A percentile compares a stretch with the other conserved stretches of the same genome.
Conservation (phyloP, 2,113 vertebrate species). For the Urocynchramus pylzowi region DNA sequence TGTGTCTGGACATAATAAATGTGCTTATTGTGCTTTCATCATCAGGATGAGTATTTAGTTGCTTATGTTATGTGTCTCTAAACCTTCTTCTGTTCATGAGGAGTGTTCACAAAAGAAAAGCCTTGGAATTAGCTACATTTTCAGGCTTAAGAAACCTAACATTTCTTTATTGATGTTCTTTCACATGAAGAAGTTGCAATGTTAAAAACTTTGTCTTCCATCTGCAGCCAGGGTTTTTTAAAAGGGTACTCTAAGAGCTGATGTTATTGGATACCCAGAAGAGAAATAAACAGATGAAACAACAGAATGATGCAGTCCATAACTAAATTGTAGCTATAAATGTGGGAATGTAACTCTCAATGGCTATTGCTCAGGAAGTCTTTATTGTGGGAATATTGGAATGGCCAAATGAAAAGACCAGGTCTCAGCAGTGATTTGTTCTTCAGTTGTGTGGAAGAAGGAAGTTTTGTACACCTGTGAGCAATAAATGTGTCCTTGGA, state of each 20-base stretch:
- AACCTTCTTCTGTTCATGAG: background rate
- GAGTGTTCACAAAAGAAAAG: background rate
- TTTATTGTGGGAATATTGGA: background rate
- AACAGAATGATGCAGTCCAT: background rate
- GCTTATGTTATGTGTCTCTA: rapidly evolving
- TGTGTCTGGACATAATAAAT: background rate
- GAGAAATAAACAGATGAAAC: background rate
- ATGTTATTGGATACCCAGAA: background rate
- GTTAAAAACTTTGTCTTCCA: background rate
- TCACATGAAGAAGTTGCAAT: background rate
- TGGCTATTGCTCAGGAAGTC: background rate
- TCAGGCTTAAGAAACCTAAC: background rate
- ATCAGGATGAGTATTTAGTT: background rate
- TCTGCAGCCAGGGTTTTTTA: background rate
- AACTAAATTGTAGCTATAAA: slow-evolving; percentile 25
- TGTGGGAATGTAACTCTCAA: background rate
- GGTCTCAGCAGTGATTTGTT: background rate
- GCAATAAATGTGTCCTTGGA: slow-evolving; percentile 6
- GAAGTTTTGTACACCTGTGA: background rate
- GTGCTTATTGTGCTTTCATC: background rate
- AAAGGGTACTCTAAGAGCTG: background rate
- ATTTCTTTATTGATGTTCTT: background rate
- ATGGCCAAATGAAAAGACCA: background rate
- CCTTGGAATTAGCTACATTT: background rate
- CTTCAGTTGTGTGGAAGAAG: background rate